Evolutionary conservation across 2,888 invertebrate species (phyloP), one percentile per base, ranked within the genome.

Genomic region (Cristatella mucedo): DNA sequence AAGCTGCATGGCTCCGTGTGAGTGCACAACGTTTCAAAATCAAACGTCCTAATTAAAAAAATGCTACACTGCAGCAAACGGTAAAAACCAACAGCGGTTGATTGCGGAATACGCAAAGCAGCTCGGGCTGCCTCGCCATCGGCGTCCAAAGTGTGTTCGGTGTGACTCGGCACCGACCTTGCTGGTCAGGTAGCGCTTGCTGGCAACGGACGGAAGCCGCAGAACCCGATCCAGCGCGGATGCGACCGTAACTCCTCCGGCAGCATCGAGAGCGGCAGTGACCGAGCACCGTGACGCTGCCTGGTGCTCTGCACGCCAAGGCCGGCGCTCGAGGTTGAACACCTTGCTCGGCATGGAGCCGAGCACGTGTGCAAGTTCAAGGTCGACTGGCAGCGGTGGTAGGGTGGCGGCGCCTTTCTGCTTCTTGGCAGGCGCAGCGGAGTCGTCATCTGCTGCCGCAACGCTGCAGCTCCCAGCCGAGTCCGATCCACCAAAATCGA

Each of bases 171-270:
- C n/a, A n/a, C n/a, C n/a, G n/a, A 91, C 91, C 74, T 93, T 93
- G 58, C 82, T 93, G 0, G 89, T 93, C 30, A 93, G 72, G 61
- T 84, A 93, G 51, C 93, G 73, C 66, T 97, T 97, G 63, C 91
- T 89, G 33, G 80, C 83, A 4, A 97, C 91, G 2, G 86, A 76
- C 1, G 93, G 84, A 18, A 93, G 73, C 3, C 68, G 53, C 32
- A 97, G 67, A 0, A 95, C 91, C 46, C 78, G 71, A 41, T 80
- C 71, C 6, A 89, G 67, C 1, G 80, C 80, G 41, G 74, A 74
- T 43, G 69, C 68, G 1, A 84, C 75, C 0, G 73, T 74, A 6
- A 78, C 51, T 57, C 53, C 2, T 66, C 61, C 1, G 78, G 76
- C 21, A 82, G 55, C 1, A 63, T 34, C 5, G 65, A 44, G 2